Base-by-base conservation (phyloP, 2,113 vertebrate species). In the Calidris pygmaea region DNA sequence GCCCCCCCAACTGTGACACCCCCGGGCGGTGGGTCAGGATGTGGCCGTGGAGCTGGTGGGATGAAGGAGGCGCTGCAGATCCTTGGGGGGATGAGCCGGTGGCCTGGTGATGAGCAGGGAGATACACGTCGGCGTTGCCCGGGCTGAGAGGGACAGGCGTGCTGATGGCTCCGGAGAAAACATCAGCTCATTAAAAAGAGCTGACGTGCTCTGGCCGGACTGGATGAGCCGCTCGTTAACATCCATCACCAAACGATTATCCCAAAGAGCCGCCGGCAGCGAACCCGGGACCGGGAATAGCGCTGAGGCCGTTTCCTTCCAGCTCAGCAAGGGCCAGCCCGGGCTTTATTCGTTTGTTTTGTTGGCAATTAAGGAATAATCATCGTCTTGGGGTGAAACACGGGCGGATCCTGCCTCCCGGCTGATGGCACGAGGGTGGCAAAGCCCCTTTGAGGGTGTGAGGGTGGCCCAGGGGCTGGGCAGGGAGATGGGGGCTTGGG, bases 1-100 rank as follows among this genome's bases (percentile, higher is more conserved):
- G 3, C 8, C 13, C 63, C 41, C 15, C 23, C 50, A 13, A 37
- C 34, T 0, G 2, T 0, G 2, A 3, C 71, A 21, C 14, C 35
- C 34, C 41, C 5, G 47, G 22, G 67, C 0, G 1, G 1, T 3
- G 62, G 39, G 58, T 29, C 68, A 41, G 68, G 63, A 63, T 14
- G 16, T 2, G 2, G 37, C 32, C 5, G 0, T 0, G 12, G 90
- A 39, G 62, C 55, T 4, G 30, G 39, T 3, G 5, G 37, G 74
- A 29, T 2, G 75, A 80, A 35, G 2, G 1, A 21, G 55, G 55
- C 0, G 6, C 53, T 70, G 89, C 37, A 7, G 77, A 41, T 48
- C 50, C 59, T 2, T 3, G 50, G 10, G 73, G 73, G 79, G 30
- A 16, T 0, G 32, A 90, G 65, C 53, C 2, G 14, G 26, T 7